Conservation (phyloP, 2,113 vertebrate genomes). For the Piaya cayana region DNA sequence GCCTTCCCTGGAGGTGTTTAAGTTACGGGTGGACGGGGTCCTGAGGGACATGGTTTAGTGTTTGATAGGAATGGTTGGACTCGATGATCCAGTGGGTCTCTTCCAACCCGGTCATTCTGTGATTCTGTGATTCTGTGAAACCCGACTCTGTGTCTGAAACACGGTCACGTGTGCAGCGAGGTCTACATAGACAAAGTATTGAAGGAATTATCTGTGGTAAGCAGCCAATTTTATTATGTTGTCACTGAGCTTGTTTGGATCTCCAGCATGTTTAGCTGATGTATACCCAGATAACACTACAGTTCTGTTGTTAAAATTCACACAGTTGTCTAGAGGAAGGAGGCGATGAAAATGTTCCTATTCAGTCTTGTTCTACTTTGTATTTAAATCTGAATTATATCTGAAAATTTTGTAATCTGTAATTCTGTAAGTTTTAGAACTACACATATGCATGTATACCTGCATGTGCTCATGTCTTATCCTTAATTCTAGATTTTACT, state of each 20-base stretch:
- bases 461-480: not conserved
- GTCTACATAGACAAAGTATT: not conserved
- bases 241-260: not conserved
- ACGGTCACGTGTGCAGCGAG: not conserved
- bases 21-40: no score
- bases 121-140: no score
- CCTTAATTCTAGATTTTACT: not conserved
- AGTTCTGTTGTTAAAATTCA: not conserved
- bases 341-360: not conserved
- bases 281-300: not conserved
- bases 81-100: no score
- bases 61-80: no score
- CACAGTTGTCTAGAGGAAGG: not conserved
- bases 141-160: not conserved
- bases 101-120: no score
- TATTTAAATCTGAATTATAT: not conserved
- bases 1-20: no score
- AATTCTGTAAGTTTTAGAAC: not conserved
- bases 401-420: not conserved
- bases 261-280: not conserved
- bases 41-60: no score
- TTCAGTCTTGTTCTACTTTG: not conserved
- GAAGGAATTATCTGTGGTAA: not conserved
- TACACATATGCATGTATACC: accelerated
- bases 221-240: not conserved